Percentiles rank a stretch among this genome's conserved stretches.
phyloP scores from a whole-genome alignment of 2,888 invertebrate genomes.

The Alloscopus bannaensis region DNA sequence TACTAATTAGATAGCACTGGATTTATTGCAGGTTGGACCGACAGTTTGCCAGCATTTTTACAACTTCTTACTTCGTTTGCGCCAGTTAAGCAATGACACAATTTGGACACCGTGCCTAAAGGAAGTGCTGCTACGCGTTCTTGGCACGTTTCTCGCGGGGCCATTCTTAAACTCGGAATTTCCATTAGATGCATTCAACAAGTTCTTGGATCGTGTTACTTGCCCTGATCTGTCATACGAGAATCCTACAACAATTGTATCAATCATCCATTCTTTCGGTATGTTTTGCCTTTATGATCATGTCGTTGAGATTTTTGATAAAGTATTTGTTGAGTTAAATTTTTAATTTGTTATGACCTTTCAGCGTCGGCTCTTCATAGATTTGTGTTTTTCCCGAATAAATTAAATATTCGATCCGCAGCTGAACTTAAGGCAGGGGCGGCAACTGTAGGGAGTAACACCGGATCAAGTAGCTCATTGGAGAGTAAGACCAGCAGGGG shows the following conservation, averaged over 20 bases:
- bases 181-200: slow-evolving; percentile 86
- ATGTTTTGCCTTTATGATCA: slow-evolving; percentile 72
- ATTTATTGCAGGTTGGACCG: slow-evolving; percentile 81
- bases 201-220: slow-evolving; percentile 82
- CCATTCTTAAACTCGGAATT: slow-evolving; percentile 76
- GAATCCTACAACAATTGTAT: slow-evolving; percentile 84
- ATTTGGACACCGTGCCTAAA: slow-evolving; percentile 72
- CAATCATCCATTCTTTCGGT: slow-evolving; percentile 85
- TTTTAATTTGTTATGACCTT: slow-evolving; percentile 74
- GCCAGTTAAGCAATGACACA: slow-evolving; percentile 77
- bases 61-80: slow-evolving; percentile 82
- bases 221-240: slow-evolving; percentile 82
- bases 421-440: slow-evolving; percentile 56
- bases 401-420: slow-evolving; percentile 68
- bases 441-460: slow-evolving; percentile 8
- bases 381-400: slow-evolving; percentile 71
- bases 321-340: slow-evolving; percentile 70
- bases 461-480: neutral
- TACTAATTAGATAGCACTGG: too few relatives aligned
- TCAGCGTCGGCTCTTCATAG: slow-evolving; percentile 70
- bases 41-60: slow-evolving; percentile 84
- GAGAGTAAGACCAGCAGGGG: slow-evolving; percentile 62
- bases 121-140: slow-evolving; percentile 70
- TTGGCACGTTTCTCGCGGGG: slow-evolving; percentile 73
- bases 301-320: slow-evolving; percentile 14